Percentiles rank a stretch among this genome's conserved stretches.
Conservation (phyloP, 1,140 invertebrate species). For the Cydia amplana region DNA sequence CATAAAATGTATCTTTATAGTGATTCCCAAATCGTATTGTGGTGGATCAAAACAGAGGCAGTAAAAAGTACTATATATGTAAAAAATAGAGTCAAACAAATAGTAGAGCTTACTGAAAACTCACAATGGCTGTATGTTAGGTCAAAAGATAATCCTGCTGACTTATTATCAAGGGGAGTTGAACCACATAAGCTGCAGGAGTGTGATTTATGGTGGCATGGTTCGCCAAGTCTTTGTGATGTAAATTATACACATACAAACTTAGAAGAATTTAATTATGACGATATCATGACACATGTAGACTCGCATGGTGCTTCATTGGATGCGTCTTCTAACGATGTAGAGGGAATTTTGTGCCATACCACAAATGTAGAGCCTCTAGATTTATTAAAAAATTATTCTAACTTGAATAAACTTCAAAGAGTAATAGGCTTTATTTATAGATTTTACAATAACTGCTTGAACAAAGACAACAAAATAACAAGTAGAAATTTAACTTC, state of each 20-base stretch:
- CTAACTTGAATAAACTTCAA: conserved; percentile 9
- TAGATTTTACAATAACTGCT: background rate
- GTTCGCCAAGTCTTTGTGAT: conserved; percentile 31
- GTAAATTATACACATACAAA: conserved; percentile 1
- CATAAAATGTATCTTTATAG: conserved; percentile 38
- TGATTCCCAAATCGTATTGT: conserved; percentile 59
- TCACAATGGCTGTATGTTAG: conserved; percentile 34
- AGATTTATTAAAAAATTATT: conserved; percentile 16
- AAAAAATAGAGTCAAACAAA: conserved; percentile 56
- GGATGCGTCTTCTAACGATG: background rate
- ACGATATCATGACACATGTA: background rate
- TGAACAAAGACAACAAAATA: no score
- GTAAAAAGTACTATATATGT: conserved; percentile 57
- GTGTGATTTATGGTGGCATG: conserved; percentile 45
- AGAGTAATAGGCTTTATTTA: conserved; percentile 13
- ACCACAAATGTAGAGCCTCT: conserved; percentile 9
- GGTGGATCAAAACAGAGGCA: conserved; percentile 52
- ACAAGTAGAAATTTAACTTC: no score
- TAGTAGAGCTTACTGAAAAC: conserved; percentile 45
- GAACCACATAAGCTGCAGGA: conserved; percentile 35
- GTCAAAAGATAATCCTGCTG: conserved; percentile 41
- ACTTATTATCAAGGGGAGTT: conserved; percentile 39
- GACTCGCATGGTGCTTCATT: background rate
- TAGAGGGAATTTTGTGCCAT: conserved; percentile 9
- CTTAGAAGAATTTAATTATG: background rate